Conservation (phyloP, 2,113 vertebrate species). For the Panthera leo region DNA sequence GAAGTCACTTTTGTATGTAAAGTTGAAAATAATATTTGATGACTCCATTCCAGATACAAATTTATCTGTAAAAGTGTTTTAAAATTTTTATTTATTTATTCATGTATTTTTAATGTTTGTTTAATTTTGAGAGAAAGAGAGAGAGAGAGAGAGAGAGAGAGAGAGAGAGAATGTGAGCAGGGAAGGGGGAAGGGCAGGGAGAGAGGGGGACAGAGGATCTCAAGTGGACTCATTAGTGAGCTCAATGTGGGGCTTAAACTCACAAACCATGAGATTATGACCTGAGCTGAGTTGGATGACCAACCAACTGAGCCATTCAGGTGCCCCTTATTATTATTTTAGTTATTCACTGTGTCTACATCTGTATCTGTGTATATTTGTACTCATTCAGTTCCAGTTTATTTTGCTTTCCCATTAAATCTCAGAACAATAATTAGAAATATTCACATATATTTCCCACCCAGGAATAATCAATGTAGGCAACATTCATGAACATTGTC, state of each 20-base stretch:
- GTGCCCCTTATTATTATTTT: neutral
- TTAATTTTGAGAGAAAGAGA: no score
- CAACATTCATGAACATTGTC: neutral
- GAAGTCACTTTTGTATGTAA: neutral
- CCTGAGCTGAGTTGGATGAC: no score
- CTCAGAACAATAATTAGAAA: neutral
- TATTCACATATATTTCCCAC: neutral
- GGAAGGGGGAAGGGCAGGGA: no score
- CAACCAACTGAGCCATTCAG: no score
- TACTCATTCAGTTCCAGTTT: neutral
- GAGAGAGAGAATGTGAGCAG: no score
- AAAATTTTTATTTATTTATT: neutral
- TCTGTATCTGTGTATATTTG: neutral
- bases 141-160: accelerated
- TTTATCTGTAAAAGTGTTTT: neutral
- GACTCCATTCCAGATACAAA: neutral
- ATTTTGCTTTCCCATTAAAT: neutral
- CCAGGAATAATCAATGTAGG: neutral
- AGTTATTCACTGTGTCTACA: neutral
- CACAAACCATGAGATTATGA: no score
- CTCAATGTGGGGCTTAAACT: no score
- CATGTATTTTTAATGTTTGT: no score
- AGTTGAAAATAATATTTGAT: neutral
- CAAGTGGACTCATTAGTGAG: no score
- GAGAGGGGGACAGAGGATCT: no score